Evolutionary conservation across 30 jellyfish, hydroid and myxozoan species (phyloP).

Genomic region (Haliclystus octoradiatus): DNA sequence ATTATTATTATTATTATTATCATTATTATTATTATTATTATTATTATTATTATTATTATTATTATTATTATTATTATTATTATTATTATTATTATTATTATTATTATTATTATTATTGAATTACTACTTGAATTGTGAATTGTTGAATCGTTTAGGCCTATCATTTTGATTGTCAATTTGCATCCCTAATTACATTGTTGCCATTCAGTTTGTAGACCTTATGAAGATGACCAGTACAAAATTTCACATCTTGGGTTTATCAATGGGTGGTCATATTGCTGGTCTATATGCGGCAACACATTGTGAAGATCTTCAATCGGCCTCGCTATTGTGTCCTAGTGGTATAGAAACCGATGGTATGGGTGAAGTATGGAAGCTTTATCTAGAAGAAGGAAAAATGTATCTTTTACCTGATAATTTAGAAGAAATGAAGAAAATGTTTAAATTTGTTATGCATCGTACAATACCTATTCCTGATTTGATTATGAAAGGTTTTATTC

Average conservation of each 20-base stretch:
- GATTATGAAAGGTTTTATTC: constrained; percentile 44
- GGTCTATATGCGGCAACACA: constrained; percentile 56
- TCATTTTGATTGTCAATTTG: too few species aligned
- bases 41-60: too few species aligned
- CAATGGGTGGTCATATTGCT: constrained; percentile 62
- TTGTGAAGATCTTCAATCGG: constrained; percentile 25
- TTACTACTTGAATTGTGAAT: too few species aligned
- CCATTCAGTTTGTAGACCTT: constrained; percentile 54
- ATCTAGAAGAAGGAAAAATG: constrained; percentile 19
- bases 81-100: too few species aligned
- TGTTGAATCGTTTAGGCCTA: too few species aligned
- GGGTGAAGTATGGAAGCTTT: constrained; percentile 17
- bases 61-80: too few species aligned
- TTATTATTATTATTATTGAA: too few species aligned
- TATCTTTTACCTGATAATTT: constrained; percentile 36
- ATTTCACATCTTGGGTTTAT: constrained; percentile 50
- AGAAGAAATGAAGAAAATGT: constrained; percentile 40
- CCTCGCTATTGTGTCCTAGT: constrained; percentile 47
- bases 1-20: too few species aligned
- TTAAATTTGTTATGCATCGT: constrained; percentile 26
- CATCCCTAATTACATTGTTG: too few species aligned
- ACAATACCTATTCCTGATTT: constrained; percentile 44
- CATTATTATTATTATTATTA: neutral
- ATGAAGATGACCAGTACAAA: constrained; percentile 37
- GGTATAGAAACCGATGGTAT: constrained; percentile 36